phyloP scores from a whole-genome alignment of 64 coral and sea anemone genomes.

The Montipora foliosa region DNA sequence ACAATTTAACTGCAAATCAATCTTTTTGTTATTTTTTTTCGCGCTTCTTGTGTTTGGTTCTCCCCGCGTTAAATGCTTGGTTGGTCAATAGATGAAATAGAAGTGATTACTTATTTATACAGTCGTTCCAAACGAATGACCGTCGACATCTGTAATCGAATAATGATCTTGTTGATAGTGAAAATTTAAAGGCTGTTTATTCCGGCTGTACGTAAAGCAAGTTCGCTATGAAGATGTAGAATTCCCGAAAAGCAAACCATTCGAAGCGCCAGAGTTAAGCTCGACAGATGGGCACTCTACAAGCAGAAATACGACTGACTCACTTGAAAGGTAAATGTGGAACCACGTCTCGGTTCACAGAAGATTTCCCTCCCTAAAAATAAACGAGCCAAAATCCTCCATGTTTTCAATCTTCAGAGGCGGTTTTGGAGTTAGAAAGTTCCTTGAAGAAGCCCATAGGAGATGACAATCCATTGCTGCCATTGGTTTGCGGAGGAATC shows the following conservation, averaged over 20 bases:
- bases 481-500: constrained; percentile 43
- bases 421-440: constrained; percentile 58
- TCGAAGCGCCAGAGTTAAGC: background rate
- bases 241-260: too few species aligned
- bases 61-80: background rate
- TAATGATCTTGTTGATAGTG: constrained; percentile 14
- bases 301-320: constrained; percentile 36
- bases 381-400: background rate
- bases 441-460: constrained; percentile 62
- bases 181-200: background rate
- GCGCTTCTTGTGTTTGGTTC: constrained; percentile 8
- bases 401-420: constrained; percentile 28
- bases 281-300: constrained; percentile 27
- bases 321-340: constrained; percentile 55
- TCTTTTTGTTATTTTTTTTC: background rate
- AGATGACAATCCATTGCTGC: constrained; percentile 56
- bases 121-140: constrained; percentile 46
- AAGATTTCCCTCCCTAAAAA: constrained; percentile 37
- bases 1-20: constrained; percentile 22
- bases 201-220: background rate
- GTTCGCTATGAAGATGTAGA: background rate
- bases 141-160: constrained; percentile 25
- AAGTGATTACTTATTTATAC: constrained; percentile 58
- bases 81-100: constrained; percentile 13
- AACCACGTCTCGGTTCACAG: constrained; percentile 22